These are phyloP conservation scores for Darevskia nairensis DNA, from an alignment of 2,797 vertebrate species.

Conservation along the genomic window DNA sequence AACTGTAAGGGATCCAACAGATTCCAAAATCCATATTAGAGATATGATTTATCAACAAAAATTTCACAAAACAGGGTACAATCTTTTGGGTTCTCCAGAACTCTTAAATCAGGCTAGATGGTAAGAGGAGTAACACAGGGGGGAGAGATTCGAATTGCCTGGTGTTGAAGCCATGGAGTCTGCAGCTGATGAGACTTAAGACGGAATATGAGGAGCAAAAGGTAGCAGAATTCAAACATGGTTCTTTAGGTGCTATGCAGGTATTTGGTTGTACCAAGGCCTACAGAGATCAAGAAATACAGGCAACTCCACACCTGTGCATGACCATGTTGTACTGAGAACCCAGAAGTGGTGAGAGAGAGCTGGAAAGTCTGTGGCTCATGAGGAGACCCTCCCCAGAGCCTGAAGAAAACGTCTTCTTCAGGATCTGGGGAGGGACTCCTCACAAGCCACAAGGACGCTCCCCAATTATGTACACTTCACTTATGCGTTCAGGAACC, in stretches of 20 bases:
- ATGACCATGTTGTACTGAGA: too few species aligned
- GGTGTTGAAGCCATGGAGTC: background rate
- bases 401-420: too few species aligned
- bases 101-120: background rate
- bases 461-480: too few species aligned
- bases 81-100: background rate
- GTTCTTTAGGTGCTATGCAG: background rate
- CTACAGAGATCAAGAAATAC: too few species aligned
- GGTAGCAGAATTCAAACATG: background rate
- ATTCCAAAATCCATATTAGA: background rate
- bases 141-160: background rate
- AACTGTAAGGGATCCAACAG: background rate
- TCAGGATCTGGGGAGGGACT: too few species aligned
- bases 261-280: background rate
- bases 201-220: background rate
- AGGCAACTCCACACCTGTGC: too few species aligned
- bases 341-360: too few species aligned
- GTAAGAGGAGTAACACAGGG: background rate
- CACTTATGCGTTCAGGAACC: too few species aligned
- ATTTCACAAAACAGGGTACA: background rate
- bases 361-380: too few species aligned
- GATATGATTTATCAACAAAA: background rate
- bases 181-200: background rate
- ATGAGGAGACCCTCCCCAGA: too few species aligned
- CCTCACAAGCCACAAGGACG: too few species aligned